Evolutionary conservation across 2,888 invertebrate genomes (phyloP), one percentile per base, ranked within the genome.

Genomic region (Antitype chi): DNA sequence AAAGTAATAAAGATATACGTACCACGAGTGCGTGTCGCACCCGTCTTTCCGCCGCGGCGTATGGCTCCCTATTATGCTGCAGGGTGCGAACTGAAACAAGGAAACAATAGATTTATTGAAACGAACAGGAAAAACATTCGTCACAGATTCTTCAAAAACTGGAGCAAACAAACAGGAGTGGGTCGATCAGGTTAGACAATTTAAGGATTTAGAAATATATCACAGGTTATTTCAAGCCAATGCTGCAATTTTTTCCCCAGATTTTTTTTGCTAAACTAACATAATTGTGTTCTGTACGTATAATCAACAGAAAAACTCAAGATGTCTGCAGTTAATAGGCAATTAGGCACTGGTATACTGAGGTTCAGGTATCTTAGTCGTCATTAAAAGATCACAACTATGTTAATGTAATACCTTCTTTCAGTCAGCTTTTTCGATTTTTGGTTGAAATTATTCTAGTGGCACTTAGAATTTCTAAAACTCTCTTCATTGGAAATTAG

Each of bases 1-100:
- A 67, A 57, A 64, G 15, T 55, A 23, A 59, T 47, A 66, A 63
- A 47, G 15, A 59, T 9, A 76, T 93, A 96, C 96, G 78, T 95
- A 96, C 96, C 96, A 96, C 96, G 96, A 96, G 96, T 96, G 96
- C 96, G 96, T 95, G 94, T 95, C 95, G 96, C 96, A 96, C 96
- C 96, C 96, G 96, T 96, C 95, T 96, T 96, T 96, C 94, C 95
- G 96, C 96, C 96, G 95, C 94, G 94, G 96, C 93, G 95, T 96
- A 96, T 96, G 96, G 96, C 96, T 96, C 96, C 96, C 96, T 96
- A 96, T 96, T 94, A 96, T 96, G 95, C 94, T 95, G 96, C 95
- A 96, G 95, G 95, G 94, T 95, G 94, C 95, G 94, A 96, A 94
- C 96, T 96, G 94, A 55, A 94, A 95, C 89, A 87, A 93, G 89